phyloP scores from a whole-genome alignment of 2,888 invertebrate species.

The Fragum sueziense region DNA sequence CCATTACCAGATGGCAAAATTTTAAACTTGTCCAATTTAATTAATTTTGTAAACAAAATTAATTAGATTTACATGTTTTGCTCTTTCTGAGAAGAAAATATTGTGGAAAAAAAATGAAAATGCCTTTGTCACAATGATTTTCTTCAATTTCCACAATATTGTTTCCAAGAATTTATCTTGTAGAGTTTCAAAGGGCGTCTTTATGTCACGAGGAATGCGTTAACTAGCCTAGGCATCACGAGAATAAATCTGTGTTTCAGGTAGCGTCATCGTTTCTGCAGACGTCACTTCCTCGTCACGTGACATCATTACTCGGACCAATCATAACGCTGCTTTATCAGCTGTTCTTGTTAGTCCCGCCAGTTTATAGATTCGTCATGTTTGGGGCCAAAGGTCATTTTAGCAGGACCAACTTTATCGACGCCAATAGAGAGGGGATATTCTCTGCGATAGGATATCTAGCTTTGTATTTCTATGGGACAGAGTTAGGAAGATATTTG shows the following conservation, averaged over 20 bases:
- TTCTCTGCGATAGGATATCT: constrained; percentile 14
- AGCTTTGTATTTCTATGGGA: background rate
- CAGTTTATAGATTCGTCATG: constrained; percentile 12
- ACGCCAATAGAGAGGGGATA: constrained; percentile 11
- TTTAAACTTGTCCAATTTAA: too few relatives aligned
- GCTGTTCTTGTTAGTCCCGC: background rate
- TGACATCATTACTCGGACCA: constrained; percentile 12
- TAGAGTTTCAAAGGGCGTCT: too few relatives aligned
- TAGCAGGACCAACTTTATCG: constrained; percentile 13
- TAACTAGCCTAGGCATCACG: too few relatives aligned
- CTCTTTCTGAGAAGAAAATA: too few relatives aligned
- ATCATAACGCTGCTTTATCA: constrained; percentile 5
- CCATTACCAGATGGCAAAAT: too few relatives aligned
- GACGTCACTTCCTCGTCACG: background rate
- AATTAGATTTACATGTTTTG: too few relatives aligned
- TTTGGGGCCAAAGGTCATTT: constrained; percentile 8
- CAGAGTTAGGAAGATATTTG: constrained; percentile 4
- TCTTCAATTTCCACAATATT: too few relatives aligned
- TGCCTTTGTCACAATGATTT: too few relatives aligned
- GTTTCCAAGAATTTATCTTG: too few relatives aligned
- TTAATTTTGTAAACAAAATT: too few relatives aligned
- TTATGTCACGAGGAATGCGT: too few relatives aligned
- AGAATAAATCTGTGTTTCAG: background rate
- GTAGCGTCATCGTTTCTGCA: background rate
- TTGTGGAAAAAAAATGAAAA: too few relatives aligned